Evolutionary conservation across 1,140 invertebrate species (phyloP), one percentile per base, ranked within the genome.

Genomic region (Onthophagus taurus): DNA sequence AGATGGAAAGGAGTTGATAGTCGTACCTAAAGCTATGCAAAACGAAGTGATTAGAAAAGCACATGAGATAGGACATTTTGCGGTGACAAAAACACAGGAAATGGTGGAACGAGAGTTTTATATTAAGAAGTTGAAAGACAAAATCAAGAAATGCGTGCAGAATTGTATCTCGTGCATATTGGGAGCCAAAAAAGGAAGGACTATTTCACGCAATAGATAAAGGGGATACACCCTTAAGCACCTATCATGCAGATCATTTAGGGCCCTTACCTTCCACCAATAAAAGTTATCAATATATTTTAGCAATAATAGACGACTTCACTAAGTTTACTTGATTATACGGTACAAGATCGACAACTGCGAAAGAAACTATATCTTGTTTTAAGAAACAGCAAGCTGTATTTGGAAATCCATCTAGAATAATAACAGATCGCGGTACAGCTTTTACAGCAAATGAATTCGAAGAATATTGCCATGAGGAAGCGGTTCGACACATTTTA

Each of bases 261-360:
- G 66, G 68, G 30, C 64, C 66, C 3, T 16, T 42, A 42, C 26
- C 24, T 4, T 31, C 50, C 4, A 62, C 61, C 0, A 50, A 50
- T 8, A 70, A 70, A 29, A 49, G 50, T 4, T 69, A 71, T 42
- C 57, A 60, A 20, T 52, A 68, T 44, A 54, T 69, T 2, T 53
- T 69, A 0, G 57, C 51, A 0, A 44, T 70, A 1, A 48, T 66
- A 2, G 62, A 68, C 46, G 56, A 45, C 2, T 69, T 67, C 51
- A 56, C 60, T 1, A 68, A 69, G 34, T 69, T 66, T 50, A 45
- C 49, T 1, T 65, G 59, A 55, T 11, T 69, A 26, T 65, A 59
- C 42, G 50, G 63, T 2, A 53, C 58, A 6, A 64, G 61, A 19
- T 50, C 50, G 0, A 61, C 58, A 2, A 55, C 55, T 2, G 43